Evolutionary conservation across 2,888 invertebrate species (phyloP).

Genomic region (Drosophila tripunctata): DNA sequence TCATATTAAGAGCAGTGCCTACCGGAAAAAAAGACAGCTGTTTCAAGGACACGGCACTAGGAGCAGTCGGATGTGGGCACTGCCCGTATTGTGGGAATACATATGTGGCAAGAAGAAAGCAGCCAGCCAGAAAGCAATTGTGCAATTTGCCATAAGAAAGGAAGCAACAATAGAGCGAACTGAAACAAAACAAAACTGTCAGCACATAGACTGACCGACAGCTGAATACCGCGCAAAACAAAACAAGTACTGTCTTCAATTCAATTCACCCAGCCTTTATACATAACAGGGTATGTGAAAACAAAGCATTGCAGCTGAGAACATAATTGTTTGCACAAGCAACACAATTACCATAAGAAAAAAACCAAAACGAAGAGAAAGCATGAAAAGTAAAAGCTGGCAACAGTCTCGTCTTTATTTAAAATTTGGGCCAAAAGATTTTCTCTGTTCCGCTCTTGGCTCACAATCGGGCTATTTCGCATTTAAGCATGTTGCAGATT

Average conservation of each 20-base stretch:
- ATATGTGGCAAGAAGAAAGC: constrained; percentile 31
- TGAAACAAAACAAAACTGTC: constrained; percentile 9
- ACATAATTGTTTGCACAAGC: constrained; percentile 46
- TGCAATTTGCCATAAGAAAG: constrained; percentile 49
- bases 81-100: constrained; percentile 1
- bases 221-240: constrained; percentile 5
- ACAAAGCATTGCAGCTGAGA: constrained; percentile 16
- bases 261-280: neutral
- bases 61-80: neutral
- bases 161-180: constrained; percentile 30
- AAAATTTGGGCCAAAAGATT: constrained; percentile 45
- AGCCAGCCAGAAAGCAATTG: constrained; percentile 45
- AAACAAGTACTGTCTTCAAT: neutral
- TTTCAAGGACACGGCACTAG: constrained; percentile 43
- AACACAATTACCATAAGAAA: constrained; percentile 10
- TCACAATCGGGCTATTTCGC: constrained; percentile 11
- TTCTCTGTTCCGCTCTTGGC: neutral
- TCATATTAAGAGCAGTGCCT: constrained; percentile 28
- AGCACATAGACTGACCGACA: neutral
- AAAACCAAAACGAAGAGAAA: neutral
- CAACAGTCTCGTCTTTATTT: constrained; percentile 38
- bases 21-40: constrained; percentile 5
- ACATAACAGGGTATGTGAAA: constrained; percentile 5
- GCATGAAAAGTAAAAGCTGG: constrained; percentile 26
- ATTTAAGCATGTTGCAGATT: constrained; percentile 54